Evolutionary conservation across 1,140 invertebrate genomes (phyloP), one percentile per base, ranked within the genome.

Genomic region (Drosophila santomea): DNA sequence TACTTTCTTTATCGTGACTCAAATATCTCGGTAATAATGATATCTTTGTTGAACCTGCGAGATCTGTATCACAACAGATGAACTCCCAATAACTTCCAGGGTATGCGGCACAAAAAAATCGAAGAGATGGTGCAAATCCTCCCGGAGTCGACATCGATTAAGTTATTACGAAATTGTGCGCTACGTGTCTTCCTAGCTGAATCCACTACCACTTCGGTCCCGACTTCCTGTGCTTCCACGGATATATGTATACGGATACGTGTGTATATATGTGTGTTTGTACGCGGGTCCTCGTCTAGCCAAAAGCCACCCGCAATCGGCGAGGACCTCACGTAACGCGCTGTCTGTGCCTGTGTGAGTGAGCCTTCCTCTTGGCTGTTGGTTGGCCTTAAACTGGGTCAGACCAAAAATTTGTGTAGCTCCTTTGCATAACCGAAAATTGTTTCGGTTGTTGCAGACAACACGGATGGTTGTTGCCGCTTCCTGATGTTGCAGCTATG

Each of bases 161-260:
- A 88, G 84, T 88, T 88, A 88, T 88, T 88, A 88, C 84, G 84
- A 88, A 88, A 88, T 76, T 89, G 84, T 84, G 68, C 77, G 77
- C 63, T 84, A 89, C 84, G 84, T 84, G 83, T 79, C 76, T 82
- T 76, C 60, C 57, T 58, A 44, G 25, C 51, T 48, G 43, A 64
- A 59, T 67, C 39, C 41, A 52, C 55, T 51, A 23, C 51, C 25
- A 35, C 43, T 43, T 52, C 68, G 58, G 69, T 25, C 28, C 32
- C 25, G 25, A 50, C 50, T 56, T 47, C 48, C 55, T 72, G 45
- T 39, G 36, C 67, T 25, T 47, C 43, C 47, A 14, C 4, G 38
- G 8, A 12, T 10, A 41, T 32, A 15, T 47, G 44, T 11, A 47
- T 36, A 35, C 47, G 38, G 11, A 58, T 39, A 45, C 8, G 28